phyloP scores from a whole-genome alignment of 1,140 invertebrate species.

The Dendrolimus punctatus region DNA sequence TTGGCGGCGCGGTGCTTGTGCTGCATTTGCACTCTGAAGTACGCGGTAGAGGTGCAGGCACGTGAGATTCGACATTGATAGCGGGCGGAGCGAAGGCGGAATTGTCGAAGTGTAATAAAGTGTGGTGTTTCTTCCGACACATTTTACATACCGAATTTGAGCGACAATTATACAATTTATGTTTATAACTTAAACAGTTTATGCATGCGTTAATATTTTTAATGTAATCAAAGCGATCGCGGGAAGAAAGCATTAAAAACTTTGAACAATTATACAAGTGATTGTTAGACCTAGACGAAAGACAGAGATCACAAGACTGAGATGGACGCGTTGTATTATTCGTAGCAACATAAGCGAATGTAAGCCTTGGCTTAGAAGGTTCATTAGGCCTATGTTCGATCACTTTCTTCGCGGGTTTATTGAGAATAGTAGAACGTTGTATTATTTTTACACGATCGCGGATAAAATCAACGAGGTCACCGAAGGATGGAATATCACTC shows the following conservation, averaged over 20 bases:
- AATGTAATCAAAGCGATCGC: background rate
- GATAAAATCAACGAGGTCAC: constrained; percentile 9
- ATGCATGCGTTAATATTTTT: background rate
- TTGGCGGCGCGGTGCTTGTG: background rate
- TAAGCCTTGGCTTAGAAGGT: background rate
- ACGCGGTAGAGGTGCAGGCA: background rate
- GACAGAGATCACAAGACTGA: no score
- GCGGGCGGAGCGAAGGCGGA: background rate
- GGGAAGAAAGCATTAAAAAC: background rate
- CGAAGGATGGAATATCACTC: constrained; percentile 3
- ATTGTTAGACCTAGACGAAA: background rate
- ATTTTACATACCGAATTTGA: constrained; percentile 1
- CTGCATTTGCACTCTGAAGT: background rate
- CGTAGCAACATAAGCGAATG: background rate
- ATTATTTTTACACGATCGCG: constrained; percentile 14
- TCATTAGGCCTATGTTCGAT: background rate
- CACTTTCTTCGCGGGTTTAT: background rate
- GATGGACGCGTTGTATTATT: background rate
- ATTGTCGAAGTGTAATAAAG: background rate
- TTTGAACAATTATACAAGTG: constrained; percentile 1
- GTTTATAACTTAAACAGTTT: background rate
- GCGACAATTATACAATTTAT: background rate
- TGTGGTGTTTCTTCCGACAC: background rate
- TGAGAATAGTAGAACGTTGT: constrained; percentile 5
- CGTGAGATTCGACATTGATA: background rate